Base-by-base conservation (phyloP, 2,113 vertebrate genomes). In the Brachypodius melanocephalos region DNA sequence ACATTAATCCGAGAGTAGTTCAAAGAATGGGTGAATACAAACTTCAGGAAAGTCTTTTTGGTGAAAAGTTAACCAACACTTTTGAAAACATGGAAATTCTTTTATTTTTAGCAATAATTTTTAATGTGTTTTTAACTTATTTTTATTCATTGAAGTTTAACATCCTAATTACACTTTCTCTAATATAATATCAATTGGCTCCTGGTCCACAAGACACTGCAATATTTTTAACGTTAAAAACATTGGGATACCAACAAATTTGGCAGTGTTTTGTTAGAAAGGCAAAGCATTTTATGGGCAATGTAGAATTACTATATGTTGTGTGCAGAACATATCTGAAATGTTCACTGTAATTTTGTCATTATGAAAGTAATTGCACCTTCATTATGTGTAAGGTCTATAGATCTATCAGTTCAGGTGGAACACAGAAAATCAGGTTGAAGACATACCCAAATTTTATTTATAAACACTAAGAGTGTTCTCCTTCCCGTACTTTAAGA, bases 301-400 rank as follows among this genome's bases (percentile, higher is more conserved):
- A 2, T 3, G 0, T 12, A n/a, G 24, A 71, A 59, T 22, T 32
- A 42, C 2, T 13, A 6, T 7, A 8, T 74, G 10, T 13, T 81
- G 21, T 48, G 17, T 28, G 38, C 38, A 38, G 71, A 20, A 12
- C 8, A 6, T 24, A 63, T 3, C 43, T 38, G 42, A 68, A 76
- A 75, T 13, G 2, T 38, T 67, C 9, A 26, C 17, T 13, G 2
- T 34, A 1, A 6, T 58, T 31, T 13, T 45, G 28, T 81, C 14
- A 40, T 61, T 51, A 61, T 2, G 6, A 80, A 24, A 88, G 22
- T 45, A 61, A 66, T 80, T 80, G 79, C 17, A 7, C 28, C 13
- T 74, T 15, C 15, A 32, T 10, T 17, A 85, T 6, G 14, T 71
- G 2, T 40, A 67, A 74, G 5, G 20, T 38, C 19, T 77, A n/a